Evolutionary conservation across 2,113 vertebrate species (phyloP).

Genomic region (Centropus unirufus): DNA sequence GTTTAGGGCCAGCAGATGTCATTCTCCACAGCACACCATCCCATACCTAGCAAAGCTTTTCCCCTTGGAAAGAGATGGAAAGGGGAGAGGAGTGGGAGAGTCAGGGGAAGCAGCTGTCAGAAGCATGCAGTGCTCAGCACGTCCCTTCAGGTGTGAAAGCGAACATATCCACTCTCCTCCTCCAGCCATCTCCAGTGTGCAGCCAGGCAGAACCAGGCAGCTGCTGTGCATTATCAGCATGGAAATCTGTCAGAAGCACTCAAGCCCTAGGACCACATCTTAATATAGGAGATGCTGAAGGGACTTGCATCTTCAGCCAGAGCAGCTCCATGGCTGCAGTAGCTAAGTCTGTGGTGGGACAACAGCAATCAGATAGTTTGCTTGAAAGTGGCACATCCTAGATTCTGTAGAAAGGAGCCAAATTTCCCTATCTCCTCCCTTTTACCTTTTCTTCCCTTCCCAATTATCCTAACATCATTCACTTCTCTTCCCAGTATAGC

Average conservation of each 20-base stretch:
- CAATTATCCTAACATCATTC: neutral
- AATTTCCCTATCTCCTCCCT: neutral
- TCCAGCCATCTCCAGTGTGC: neutral
- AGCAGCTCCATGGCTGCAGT: neutral
- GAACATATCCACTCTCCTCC: neutral
- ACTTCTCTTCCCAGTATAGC: neutral
- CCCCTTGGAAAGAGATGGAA: neutral
- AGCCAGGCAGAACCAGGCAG: neutral
- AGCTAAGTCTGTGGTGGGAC: neutral
- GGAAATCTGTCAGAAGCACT: neutral
- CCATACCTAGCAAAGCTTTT: neutral
- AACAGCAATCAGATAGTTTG: neutral
- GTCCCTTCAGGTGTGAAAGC: neutral
- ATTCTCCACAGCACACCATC: neutral
- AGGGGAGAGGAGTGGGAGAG: neutral
- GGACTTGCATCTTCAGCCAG: neutral
- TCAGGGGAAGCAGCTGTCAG: neutral
- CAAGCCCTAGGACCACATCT: neutral
- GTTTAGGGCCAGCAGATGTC: neutral
- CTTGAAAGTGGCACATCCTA: neutral
- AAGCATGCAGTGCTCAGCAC: fast-evolving
- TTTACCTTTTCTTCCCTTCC: neutral
- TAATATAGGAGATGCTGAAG: neutral
- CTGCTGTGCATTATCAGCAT: fast-evolving
- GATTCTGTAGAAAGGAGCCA: neutral